Conservation (phyloP, 2,113 vertebrate species). For the Pycnonotus jocosus region DNA sequence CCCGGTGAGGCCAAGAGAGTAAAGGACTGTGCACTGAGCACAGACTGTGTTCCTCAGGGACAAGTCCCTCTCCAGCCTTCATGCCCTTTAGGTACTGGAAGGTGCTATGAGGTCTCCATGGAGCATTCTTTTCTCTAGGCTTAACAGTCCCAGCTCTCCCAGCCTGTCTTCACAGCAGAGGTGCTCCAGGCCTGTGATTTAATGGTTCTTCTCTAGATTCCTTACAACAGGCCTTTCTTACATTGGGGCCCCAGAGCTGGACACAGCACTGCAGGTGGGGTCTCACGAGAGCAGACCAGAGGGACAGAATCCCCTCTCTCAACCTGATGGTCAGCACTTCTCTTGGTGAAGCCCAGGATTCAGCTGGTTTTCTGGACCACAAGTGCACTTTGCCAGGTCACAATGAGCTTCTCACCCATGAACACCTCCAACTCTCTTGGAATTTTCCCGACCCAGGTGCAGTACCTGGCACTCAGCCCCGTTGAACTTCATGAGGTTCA, state of each 20-base stretch:
- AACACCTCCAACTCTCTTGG: background rate
- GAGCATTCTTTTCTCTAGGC: background rate
- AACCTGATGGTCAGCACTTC: background rate
- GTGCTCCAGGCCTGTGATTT: background rate
- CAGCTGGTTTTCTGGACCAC: background rate
- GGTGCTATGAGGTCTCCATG: background rate
- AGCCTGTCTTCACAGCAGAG: background rate
- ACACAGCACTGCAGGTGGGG: background rate
- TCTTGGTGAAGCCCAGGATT: background rate
- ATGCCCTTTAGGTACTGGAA: background rate
- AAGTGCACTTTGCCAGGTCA: background rate
- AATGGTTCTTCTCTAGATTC: background rate
- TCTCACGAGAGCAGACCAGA: background rate
- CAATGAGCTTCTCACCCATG: rapidly evolving
- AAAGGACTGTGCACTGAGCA: background rate
- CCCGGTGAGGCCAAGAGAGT: background rate
- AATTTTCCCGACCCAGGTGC: background rate
- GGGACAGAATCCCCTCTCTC: background rate
- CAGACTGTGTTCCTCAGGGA: background rate
- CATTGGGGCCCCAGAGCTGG: background rate
- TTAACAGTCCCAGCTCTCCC: background rate
- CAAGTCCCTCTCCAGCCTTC: background rate
- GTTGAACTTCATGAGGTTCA: background rate
- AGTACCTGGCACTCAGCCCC: rapidly evolving
- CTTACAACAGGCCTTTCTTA: background rate